A percentile compares a stretch with the other conserved stretches of the same genome.
Evolutionary conservation across 2,113 vertebrate species (phyloP).

Genomic region (Campylomormyrus numenius): DNA sequence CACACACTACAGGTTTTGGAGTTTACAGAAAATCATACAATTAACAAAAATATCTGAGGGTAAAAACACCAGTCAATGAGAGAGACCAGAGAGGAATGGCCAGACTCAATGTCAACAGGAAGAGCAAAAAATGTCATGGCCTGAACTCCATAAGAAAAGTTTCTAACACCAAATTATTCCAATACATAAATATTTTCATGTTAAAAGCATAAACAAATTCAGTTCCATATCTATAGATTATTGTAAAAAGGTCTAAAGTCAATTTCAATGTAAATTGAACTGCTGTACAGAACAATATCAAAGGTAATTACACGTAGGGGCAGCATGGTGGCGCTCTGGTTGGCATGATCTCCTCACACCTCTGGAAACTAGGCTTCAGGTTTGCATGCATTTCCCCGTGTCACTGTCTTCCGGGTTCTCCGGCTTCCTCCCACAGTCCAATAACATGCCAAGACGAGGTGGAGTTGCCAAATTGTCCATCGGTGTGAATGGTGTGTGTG

Average conservation of each 20-base stretch:
- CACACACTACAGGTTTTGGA: neutral
- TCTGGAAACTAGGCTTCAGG: neutral
- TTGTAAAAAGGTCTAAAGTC: neutral
- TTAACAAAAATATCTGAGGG: neutral
- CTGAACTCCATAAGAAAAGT: too few relatives aligned
- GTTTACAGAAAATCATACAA: neutral
- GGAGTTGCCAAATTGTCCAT: neutral
- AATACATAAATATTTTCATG: neutral
- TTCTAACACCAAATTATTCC: neutral
- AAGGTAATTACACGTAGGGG: neutral
- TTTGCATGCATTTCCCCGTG: neutral
- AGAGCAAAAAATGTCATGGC: neutral
- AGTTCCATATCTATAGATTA: neutral
- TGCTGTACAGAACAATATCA: neutral
- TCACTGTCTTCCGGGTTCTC: neutral
- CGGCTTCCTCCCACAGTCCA: neutral
- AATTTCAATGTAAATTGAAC: too few relatives aligned
- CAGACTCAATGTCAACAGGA: neutral
- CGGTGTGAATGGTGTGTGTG: neutral
- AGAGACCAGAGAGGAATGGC: neutral
- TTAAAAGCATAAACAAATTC: neutral
- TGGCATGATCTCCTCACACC: neutral
- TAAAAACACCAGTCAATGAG: neutral
- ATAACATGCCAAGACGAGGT: neutral
- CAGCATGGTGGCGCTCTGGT: neutral